phyloP scores from a whole-genome alignment of 2,888 invertebrate genomes.

The Oscheius myriophilus region DNA sequence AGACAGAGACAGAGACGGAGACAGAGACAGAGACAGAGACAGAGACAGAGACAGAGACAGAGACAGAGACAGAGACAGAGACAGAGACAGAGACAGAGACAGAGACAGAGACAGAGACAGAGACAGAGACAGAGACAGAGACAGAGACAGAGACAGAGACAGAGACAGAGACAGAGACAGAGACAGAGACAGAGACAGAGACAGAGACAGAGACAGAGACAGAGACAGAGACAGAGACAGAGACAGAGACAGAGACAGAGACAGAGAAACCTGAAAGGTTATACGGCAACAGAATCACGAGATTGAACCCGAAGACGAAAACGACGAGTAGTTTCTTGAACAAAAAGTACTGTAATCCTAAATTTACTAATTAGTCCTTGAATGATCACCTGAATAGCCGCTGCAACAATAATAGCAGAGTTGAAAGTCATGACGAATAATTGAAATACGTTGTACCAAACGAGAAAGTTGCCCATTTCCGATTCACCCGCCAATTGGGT shows the following conservation, averaged over 20 bases:
- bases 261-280: constrained; percentile 10
- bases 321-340: constrained; percentile 12
- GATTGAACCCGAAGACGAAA: constrained; percentile 13
- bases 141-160: too few species aligned
- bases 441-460: background rate
- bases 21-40: background rate
- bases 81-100: too few species aligned
- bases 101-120: too few species aligned
- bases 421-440: background rate
- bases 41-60: background rate
- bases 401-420: background rate
- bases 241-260: too few species aligned
- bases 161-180: too few species aligned
- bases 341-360: background rate
- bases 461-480: constrained; percentile 2
- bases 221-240: too few species aligned
- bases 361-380: too few species aligned
- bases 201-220: too few species aligned
- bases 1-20: too few species aligned
- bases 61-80: too few species aligned
- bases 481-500: background rate
- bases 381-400: background rate
- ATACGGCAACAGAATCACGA: constrained; percentile 1
- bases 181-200: too few species aligned
- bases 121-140: too few species aligned